phyloP scores from a whole-genome alignment of 2,797 vertebrate genomes.

The Enteromius anoplus region DNA sequence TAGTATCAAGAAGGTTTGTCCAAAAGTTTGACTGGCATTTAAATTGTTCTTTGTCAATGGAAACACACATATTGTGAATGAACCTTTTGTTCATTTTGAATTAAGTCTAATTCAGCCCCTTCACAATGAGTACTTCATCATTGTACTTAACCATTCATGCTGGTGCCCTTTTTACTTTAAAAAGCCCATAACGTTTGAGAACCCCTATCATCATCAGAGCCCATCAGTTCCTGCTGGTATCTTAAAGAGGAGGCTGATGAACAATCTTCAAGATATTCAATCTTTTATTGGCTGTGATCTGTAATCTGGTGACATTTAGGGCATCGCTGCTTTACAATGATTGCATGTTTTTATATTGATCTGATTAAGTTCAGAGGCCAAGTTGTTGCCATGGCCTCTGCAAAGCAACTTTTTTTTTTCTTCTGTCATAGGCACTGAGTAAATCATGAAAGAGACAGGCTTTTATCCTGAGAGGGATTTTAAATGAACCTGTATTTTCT shows the following conservation, averaged over 20 bases:
- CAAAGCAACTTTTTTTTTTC: not conserved
- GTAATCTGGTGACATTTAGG: conserved; percentile 9
- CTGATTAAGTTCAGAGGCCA: not conserved
- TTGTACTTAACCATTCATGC: not conserved
- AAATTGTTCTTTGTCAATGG: not conserved
- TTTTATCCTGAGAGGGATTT: conserved; percentile 19
- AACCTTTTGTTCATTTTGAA: not conserved
- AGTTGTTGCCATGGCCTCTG: not conserved
- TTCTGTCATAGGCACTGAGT: not conserved
- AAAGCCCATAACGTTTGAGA: not conserved
- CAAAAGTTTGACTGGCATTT: not conserved
- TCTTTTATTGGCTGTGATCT: conserved; percentile 1
- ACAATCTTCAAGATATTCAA: not conserved
- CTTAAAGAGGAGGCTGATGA: conserved; percentile 12
- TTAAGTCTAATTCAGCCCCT: not conserved
- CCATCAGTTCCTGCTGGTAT: conserved; percentile 24
- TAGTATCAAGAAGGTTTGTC: not conserved
- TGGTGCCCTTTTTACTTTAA: not conserved
- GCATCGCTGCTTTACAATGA: conserved; percentile 3
- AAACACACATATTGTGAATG: not conserved
- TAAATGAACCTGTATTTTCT: not conserved
- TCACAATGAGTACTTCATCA: not conserved
- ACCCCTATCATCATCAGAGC: conserved; percentile 7
- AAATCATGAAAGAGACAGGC: not conserved
- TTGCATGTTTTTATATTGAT: not conserved